Base-by-base conservation (phyloP, 2,888 invertebrate species). In the Neelides folsomi region DNA sequence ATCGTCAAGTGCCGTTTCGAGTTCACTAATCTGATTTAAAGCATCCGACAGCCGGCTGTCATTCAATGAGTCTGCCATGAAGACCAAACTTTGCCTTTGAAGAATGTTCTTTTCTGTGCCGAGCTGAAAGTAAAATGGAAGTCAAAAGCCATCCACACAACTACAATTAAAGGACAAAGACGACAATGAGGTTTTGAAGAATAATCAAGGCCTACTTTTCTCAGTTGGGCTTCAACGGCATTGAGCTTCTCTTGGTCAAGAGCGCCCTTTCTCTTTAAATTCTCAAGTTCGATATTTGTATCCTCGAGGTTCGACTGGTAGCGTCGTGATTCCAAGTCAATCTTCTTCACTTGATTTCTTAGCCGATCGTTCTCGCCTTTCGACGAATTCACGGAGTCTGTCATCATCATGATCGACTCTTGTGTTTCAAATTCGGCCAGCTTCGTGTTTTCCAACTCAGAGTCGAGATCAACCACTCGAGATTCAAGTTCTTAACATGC, bases 391-490 rank as follows among this genome's bases (percentile, higher is more conserved):
- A 55, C 53, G 3, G 53, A 51, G 44, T 62, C 62, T 38, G 58
- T 62, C 53, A 60, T 57, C 6, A 60, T 49, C 44, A 60, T 53
- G 2, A 60, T 55, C 4, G 58, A 58, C 42, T 62, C 62, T 49
- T 62, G 60, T 12, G 57, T 58, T 55, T 62, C 62, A 40, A 62
- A 62, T 47, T 62, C 62, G 12, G 57, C 57, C 12, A 60, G 51
- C 44, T 56, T 58, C 7, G 55, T 56, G 12, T 52, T 52, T 41
- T 62, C 62, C 45, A 62, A 42, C 20, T 62, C 60, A 27, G 48
- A 52, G 19, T 62, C 62, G 36, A 62, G 47, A 10, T 55, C 57
- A 16, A 62, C 50, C 10, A 58, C 45, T 37, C 53, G 51, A 10
- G 40, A 38, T 46, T 62, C 60, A 49, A 62, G 51, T 36, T 57